A percentile compares a stretch with the other conserved stretches of the same genome.
Evolutionary conservation across 1,140 invertebrate genomes (phyloP).

Genomic region (Tigriopus japonicus): DNA sequence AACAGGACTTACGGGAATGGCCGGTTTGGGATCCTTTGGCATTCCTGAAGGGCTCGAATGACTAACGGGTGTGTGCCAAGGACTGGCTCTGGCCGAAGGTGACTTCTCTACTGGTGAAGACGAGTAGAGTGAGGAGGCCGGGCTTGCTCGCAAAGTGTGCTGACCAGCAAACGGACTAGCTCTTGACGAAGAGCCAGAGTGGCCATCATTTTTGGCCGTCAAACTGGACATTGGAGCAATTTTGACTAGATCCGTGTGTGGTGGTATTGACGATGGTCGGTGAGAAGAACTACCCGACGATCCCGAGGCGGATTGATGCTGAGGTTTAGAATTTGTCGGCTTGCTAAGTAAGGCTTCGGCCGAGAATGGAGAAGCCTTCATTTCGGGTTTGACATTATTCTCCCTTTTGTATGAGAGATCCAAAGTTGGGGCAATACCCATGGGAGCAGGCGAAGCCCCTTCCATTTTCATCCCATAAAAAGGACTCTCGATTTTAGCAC

Average conservation of each 20-base stretch:
- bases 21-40: not conserved
- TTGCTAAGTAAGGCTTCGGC: slow-evolving; percentile 4
- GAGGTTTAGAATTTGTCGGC: not conserved
- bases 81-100: not conserved
- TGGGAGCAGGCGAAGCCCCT: not conserved
- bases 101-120: not conserved
- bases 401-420: not conserved
- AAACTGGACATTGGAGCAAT: not conserved
- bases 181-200: too few relatives aligned
- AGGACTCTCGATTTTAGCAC: too few relatives aligned
- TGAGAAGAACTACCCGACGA: too few relatives aligned
- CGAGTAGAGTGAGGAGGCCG: not conserved
- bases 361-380: slow-evolving; percentile 2
- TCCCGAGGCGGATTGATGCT: not conserved
- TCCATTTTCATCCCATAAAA: not conserved
- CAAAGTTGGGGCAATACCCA: not conserved
- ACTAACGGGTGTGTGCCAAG: slow-evolving; percentile 7
- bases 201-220: too few relatives aligned
- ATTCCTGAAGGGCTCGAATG: not conserved
- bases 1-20: slow-evolving; percentile 7
- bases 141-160: not conserved
- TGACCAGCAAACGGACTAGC: not conserved
- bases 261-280: too few relatives aligned
- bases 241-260: not conserved
- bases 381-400: not conserved